Evolutionary conservation across 2,888 invertebrate species (phyloP).

Genomic region (Synergus gifuensis): DNA sequence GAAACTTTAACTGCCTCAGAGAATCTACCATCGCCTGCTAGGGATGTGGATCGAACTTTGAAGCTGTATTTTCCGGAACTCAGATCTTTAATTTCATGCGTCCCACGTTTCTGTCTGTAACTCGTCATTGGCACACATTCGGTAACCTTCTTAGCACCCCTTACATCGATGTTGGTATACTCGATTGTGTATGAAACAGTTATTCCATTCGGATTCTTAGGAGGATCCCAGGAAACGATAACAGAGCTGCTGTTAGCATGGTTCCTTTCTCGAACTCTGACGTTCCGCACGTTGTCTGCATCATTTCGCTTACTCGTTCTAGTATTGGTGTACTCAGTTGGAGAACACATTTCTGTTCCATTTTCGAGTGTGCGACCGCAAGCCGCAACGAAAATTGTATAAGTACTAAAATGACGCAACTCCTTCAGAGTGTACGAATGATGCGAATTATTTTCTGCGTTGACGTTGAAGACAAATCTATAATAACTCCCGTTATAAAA

Average conservation of each 20-base stretch:
- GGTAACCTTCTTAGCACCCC: slow-evolving; percentile 70
- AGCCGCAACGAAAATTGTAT: slow-evolving; percentile 81
- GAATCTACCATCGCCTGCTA: slow-evolving; percentile 80
- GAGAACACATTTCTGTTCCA: slow-evolving; percentile 67
- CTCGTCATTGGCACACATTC: slow-evolving; percentile 79
- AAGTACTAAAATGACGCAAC: slow-evolving; percentile 81
- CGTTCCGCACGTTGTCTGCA: slow-evolving; percentile 76
- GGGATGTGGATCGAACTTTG: slow-evolving; percentile 81
- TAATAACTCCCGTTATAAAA: slow-evolving; percentile 54
- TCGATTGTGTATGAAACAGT: slow-evolving; percentile 83
- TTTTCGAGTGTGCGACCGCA: slow-evolving; percentile 78
- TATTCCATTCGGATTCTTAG: slow-evolving; percentile 83
- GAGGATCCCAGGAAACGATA: slow-evolving; percentile 81
- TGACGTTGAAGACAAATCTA: slow-evolving; percentile 62
- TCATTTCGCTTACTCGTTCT: slow-evolving; percentile 77
- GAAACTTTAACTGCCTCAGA: slow-evolving; percentile 65
- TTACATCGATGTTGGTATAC: slow-evolving; percentile 76
- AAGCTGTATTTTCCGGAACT: slow-evolving; percentile 82
- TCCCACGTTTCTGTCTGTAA: slow-evolving; percentile 62
- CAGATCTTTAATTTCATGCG: slow-evolving; percentile 72
- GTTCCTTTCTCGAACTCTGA: slow-evolving; percentile 58
- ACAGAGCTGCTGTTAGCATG: slow-evolving; percentile 67
- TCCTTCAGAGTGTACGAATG: slow-evolving; percentile 67
- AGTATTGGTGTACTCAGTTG: slow-evolving; percentile 63
- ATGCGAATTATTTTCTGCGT: slow-evolving; percentile 56